Evolutionary conservation across 2,113 vertebrate genomes (phyloP).

Genomic region (Neogale vison): DNA sequence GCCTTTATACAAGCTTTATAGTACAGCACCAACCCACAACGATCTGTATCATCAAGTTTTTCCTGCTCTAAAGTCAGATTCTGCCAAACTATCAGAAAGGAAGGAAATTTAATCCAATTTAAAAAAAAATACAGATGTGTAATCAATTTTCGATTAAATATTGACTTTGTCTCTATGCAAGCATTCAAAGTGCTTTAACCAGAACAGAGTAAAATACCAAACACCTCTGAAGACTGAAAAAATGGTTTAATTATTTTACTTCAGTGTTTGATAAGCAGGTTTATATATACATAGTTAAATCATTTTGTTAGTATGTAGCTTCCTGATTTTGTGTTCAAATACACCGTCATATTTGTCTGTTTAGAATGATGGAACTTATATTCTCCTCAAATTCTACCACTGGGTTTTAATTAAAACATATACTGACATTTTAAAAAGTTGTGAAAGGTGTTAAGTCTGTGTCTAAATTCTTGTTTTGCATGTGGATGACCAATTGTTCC

Average conservation of each 20-base stretch:
- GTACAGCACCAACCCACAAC: conserved; percentile 92
- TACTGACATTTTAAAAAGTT: not conserved
- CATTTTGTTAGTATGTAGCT: not conserved
- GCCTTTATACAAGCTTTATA: conserved; percentile 93
- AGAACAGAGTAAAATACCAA: not conserved
- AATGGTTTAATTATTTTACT: not conserved
- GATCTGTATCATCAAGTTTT: conserved; percentile 94
- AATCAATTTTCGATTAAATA: not conserved
- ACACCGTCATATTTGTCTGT: not conserved
- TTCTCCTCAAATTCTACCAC: not conserved
- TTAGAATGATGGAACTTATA: not conserved
- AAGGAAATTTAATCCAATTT: conserved; percentile 64
- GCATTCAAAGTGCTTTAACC: not conserved
- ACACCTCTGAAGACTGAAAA: not conserved
- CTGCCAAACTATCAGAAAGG: conserved; percentile 36
- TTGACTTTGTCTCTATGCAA: not conserved
- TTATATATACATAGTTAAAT: not conserved
- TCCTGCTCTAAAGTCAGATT: conserved; percentile 84
- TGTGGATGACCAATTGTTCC: not conserved
- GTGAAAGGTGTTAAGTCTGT: not conserved
- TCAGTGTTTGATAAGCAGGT: not conserved
- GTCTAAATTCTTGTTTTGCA: not conserved
- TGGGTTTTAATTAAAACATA: not conserved
- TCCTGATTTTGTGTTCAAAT: not conserved
- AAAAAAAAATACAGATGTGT: not conserved